Base-by-base conservation (phyloP, 2,888 invertebrate genomes). In the Spisula solida region DNA sequence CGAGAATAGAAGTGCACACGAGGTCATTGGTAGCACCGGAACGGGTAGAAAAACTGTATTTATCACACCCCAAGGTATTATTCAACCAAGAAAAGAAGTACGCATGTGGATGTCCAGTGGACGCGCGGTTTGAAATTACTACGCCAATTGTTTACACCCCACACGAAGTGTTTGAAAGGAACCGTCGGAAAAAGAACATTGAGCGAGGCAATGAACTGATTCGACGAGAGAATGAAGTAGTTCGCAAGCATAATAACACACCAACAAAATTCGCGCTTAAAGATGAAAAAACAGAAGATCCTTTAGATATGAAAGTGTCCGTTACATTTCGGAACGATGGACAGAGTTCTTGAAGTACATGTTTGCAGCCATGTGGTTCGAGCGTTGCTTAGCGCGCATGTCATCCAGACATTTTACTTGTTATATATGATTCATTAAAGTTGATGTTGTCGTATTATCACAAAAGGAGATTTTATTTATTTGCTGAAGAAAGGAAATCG, bases 21-120 rank as follows among this genome's bases (percentile, higher is more conserved):
- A 85, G 94, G 70, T 92, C 93, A 14, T 85, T 94, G 8, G 92
- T 94, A 31, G 94, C 94, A 0, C 94, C 94, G 0, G 92, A 92
- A 18, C 90, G 89, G 31, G 88, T 93, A 8, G 92, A 93, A 79
- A 88, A 90, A 79, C 70, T 94, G 48, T 91, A 92, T 55, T 55
- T 93, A 60, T 86, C 91, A 12, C 89, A 92, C 80, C 93, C 92
- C 41, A 83, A 91, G 18, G 84, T 87, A 88, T 87, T 92, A 56
- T 90, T 91, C 87, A 78, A 90, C 56, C 91, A 91, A 66, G 55
- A 87, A 31, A 88, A 91, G 56, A 34, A 29, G 2, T 91, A 92
- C 80, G 85, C 89, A 29, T 93, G 92, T 84, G 93, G 93, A 10
- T 92, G 92, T 85, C 81, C 87, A 1, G 88, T 91, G 14, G 87